Evolutionary conservation across 2,797 vertebrate genomes (phyloP).

Genomic region (Babyrousa celebensis): DNA sequence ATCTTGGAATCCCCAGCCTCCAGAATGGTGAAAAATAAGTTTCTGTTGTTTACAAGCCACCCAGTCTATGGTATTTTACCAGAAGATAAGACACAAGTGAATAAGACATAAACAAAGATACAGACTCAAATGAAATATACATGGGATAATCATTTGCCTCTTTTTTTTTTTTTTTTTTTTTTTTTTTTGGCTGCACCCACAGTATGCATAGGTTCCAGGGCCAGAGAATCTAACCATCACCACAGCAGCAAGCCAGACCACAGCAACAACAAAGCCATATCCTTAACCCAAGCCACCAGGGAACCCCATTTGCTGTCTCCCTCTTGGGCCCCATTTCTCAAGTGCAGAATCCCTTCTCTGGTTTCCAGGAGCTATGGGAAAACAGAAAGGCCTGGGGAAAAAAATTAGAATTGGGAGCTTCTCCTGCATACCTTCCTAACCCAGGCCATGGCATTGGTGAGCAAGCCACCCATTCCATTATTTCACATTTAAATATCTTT

Average conservation of each 20-base stretch:
- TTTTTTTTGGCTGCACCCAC: too few species aligned
- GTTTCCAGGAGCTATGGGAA: background rate
- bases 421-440: background rate
- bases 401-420: background rate
- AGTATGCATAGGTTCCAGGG: too few species aligned
- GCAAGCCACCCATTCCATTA: background rate
- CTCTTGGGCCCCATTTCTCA: background rate
- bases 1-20: background rate
- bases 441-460: background rate
- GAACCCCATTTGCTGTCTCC: background rate
- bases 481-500: conserved; percentile 19
- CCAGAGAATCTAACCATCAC: too few species aligned
- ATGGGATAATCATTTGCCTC: too few species aligned
- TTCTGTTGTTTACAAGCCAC: background rate
- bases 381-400: background rate
- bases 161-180: too few species aligned
- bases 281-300: too few species aligned
- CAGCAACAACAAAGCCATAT: too few species aligned
- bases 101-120: background rate
- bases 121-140: background rate
- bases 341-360: background rate
- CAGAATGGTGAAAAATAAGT: background rate
- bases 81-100: background rate
- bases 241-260: too few species aligned
- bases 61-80: background rate